Base-by-base conservation (phyloP, 2,113 vertebrate genomes). In the Hippoglossus stenolepis region DNA sequence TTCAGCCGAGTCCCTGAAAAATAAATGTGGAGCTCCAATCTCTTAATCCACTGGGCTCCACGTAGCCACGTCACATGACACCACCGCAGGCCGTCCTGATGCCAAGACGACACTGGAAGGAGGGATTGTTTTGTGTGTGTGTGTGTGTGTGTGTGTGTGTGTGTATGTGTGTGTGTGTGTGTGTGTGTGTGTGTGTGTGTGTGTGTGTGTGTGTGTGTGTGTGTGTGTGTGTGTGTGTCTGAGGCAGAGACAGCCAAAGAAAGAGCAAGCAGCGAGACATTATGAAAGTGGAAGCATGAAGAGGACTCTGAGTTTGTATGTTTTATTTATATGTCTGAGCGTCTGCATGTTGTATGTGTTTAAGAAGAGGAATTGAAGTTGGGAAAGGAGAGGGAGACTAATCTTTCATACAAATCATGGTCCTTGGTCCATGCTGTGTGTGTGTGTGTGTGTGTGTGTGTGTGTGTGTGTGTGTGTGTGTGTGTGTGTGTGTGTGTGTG, bases 21-120 rank as follows among this genome's bases (percentile, higher is more conserved):
- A 98, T 96, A 96, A 97, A 97, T 96, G 96, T 93, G 92, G 95
- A 91, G 95, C 97, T 97, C 95, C 96, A 96, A 97, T 98, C 97
- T 96, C 96, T 96, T 99, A 99, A 99, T 99, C 97, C 97, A 94
- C 94, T 95, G 93, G 97, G 98, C 97, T 99, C 97, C 96, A 95
- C 95, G 94, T 96, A 96, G 96, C 95, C 93, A 96, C 93, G 97
- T 97, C 96, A 99, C 96, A 97, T 95, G 98, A 99, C 96, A 98
- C 95, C 95, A 90, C 95, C 78, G 23, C 53, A 72, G 40, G 95
- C 94, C 94, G 91, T 95, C 95, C 96, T 94, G 96, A 96, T 95
- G 96, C 84, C 96, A 92, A 95, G 96, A 96, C 95, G 72, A 86
- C 84, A 93, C 92, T 93, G 80, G 70, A 58, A 35, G 54, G 88